Conservation (phyloP, 2,113 vertebrate species). For the Sinocyclocheilus maitianheensis region DNA sequence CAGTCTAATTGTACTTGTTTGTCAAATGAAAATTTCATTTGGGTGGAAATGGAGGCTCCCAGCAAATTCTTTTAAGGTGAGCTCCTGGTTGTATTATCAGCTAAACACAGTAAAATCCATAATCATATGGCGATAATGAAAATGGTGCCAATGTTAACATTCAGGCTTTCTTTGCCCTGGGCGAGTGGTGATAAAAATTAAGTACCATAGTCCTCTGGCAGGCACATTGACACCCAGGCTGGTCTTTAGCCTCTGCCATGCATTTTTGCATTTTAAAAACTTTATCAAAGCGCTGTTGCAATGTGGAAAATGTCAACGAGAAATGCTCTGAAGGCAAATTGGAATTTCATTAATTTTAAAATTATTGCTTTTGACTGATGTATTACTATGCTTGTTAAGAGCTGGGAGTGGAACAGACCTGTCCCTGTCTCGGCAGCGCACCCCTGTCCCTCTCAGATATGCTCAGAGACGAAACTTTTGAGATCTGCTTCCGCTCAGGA, state of each 20-base stretch:
- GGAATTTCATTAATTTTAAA: slow-evolving; percentile 99
- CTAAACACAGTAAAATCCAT: slow-evolving; percentile 99
- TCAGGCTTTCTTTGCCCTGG: slow-evolving; percentile 86
- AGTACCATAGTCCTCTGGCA: slow-evolving; percentile 93
- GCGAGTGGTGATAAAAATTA: slow-evolving; percentile 93
- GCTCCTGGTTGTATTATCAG: slow-evolving; percentile 99
- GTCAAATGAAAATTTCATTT: slow-evolving; percentile 99
- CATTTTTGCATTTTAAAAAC: slow-evolving; percentile 98
- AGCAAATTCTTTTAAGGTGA: slow-evolving; percentile 99
- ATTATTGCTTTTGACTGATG: slow-evolving; percentile 99
- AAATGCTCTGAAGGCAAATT: slow-evolving; percentile 99
- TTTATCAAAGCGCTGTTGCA: slow-evolving; percentile 98
- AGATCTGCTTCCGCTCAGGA: background rate
- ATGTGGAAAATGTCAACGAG: slow-evolving; percentile 99
- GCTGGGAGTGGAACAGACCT: slow-evolving; percentile 89
- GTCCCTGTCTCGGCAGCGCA: slow-evolving; percentile 81
- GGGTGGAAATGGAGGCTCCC: slow-evolving; percentile 96
- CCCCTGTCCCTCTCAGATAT: slow-evolving; percentile 60
- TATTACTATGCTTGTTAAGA: slow-evolving; percentile 99
- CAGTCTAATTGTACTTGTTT: slow-evolving; percentile 99
- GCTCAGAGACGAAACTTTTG: background rate
- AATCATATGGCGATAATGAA: slow-evolving; percentile 99
- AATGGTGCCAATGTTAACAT: slow-evolving; percentile 92
- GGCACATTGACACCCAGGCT: slow-evolving; percentile 92
- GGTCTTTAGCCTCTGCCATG: slow-evolving; percentile 94